Base-by-base conservation (phyloP, 2,888 invertebrate genomes). In the Metacarcinus magister region DNA sequence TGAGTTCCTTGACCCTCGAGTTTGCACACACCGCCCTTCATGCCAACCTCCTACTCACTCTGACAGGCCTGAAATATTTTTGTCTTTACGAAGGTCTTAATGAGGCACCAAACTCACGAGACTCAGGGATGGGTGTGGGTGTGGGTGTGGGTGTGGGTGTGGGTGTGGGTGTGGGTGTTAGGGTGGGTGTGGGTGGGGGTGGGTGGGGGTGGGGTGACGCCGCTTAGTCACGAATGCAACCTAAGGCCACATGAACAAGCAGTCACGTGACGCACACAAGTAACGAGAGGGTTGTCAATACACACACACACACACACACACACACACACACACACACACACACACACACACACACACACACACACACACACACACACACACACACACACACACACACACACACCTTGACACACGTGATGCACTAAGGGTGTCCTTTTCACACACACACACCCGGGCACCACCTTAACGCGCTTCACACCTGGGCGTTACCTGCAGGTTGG, bases 301-400 rank as follows among this genome's bases (percentile, higher is more conserved):
- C 60, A 43, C 60, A 32, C 95, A 28, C 90, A 87, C 89, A 4
- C 89, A 94, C 94, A 48, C 93, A 93, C 67, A 87, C 91, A 60
- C 91, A 90, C 60, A 90, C 67, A 90, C 91, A 92, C 92, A 46
- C 90, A 92, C 91, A 92, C 95, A 95, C 67, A 67, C 95, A 75
- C 92, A 95, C 75, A 92, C 75, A 91, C 91, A 67, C 92, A 92
- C 75, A 91, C 67, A 60, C 91, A 91, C 60, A 60, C 92, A 91
- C 92, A 48, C 92, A 92, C 92, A 92, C 92, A 92, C 92, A 92
- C 93, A 75, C 87, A 94, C 60, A 95, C 60, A 89, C 60, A 95
- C 60, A 95, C 60, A 90, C 39, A 75, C 87, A 94, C 60, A 95
- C 60, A 89, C 60, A 95, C 60, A 95, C 60, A 90, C 19, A 19